Conservation (phyloP, 2,797 vertebrate genomes). For the Falco peregrinus region DNA sequence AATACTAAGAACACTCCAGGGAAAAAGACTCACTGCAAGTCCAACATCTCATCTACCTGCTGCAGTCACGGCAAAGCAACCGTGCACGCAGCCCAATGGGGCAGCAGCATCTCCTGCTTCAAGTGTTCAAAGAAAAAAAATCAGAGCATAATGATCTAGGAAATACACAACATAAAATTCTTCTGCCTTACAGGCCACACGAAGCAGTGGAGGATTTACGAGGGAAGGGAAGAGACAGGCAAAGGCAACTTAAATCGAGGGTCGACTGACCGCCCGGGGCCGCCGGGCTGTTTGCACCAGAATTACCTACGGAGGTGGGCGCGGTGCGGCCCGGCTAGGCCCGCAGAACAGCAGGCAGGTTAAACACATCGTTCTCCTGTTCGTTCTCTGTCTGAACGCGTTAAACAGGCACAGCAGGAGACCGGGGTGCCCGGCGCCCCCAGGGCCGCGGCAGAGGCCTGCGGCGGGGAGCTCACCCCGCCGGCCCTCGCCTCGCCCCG, state of each 20-base stretch:
- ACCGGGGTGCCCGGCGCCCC: too few relatives aligned
- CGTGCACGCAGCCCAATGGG: background rate
- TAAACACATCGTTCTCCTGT: too few relatives aligned
- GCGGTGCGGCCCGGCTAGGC: background rate
- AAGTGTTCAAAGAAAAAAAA: background rate
- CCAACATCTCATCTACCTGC: background rate
- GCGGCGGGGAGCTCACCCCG: background rate
- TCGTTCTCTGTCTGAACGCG: background rate
- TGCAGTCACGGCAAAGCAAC: background rate
- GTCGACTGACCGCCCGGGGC: background rate
- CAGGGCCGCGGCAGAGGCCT: too few relatives aligned
- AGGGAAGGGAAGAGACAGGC: background rate
- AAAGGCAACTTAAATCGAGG: background rate
- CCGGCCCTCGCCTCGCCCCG: background rate
- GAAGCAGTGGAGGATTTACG: background rate
- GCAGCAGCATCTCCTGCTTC: background rate
- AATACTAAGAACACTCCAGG: fast-evolving
- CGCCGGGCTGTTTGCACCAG: background rate
- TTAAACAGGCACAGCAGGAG: background rate
- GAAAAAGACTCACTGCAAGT: background rate
- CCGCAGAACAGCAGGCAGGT: background rate
- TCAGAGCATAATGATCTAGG: fast-evolving
- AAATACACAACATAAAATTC: background rate
- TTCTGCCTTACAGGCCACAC: background rate
- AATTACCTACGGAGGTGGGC: background rate